Evolutionary conservation across 2,113 vertebrate species (phyloP).

Genomic region (Triplophysa dalaica): DNA sequence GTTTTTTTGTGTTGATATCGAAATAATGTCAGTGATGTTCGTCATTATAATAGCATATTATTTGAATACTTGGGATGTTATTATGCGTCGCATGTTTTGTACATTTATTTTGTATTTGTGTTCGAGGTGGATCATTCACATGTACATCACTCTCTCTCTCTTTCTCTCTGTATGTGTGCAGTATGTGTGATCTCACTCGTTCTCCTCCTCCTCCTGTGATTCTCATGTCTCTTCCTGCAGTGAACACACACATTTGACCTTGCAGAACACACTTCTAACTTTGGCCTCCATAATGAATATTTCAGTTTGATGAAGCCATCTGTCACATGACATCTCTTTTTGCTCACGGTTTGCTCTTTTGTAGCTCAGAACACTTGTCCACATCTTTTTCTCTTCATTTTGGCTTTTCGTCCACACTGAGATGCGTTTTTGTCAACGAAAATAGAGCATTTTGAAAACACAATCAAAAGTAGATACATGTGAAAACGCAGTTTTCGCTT

Average conservation of each 20-base stretch:
- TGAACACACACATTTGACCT: conserved; percentile 25
- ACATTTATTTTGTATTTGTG: background rate
- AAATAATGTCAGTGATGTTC: background rate
- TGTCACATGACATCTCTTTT: too few relatives aligned
- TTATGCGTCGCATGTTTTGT: background rate
- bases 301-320: background rate
- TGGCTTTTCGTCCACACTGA: too few relatives aligned
- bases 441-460: too few relatives aligned
- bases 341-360: too few relatives aligned
- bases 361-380: too few relatives aligned
- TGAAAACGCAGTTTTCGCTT: too few relatives aligned
- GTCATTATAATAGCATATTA: background rate
- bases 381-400: too few relatives aligned
- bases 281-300: conserved; percentile 14
- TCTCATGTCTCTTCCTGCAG: conserved; percentile 44
- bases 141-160: background rate
- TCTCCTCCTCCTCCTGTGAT: conserved; percentile 29
- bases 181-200: background rate
- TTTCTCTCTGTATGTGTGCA: conserved; percentile 13
- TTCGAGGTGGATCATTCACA: conserved; percentile 11
- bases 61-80: background rate
- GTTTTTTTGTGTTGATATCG: too few relatives aligned
- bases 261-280: background rate
- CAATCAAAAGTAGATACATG: too few relatives aligned
- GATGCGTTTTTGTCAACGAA: too few relatives aligned